phyloP scores from a whole-genome alignment of 2,113 vertebrate species.

The Marmota monax region DNA sequence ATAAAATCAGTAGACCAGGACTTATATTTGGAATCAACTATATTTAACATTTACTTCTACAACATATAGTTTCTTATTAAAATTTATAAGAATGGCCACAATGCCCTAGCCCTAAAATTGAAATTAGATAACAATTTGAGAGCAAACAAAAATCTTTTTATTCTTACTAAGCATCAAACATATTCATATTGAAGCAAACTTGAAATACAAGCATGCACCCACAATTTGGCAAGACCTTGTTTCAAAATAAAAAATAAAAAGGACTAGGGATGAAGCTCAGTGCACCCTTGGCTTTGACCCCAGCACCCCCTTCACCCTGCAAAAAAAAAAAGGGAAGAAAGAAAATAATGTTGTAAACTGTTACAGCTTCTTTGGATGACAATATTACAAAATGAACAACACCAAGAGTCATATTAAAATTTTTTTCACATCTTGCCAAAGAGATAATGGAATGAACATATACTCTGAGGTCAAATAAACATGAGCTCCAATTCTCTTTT shows the following conservation, averaged over 20 bases:
- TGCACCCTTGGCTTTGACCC: too few species aligned
- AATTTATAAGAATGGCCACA: neutral
- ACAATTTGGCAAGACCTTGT: too few species aligned
- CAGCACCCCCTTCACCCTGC: too few species aligned
- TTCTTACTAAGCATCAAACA: conserved; percentile 20
- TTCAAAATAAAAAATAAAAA: too few species aligned
- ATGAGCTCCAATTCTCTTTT: neutral
- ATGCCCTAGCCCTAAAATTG: neutral
- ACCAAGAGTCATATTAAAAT: neutral
- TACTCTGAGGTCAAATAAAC: neutral
- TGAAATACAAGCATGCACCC: neutral
- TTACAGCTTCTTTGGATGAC: neutral
- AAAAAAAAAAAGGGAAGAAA: too few species aligned
- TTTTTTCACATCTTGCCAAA: neutral
- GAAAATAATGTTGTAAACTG: neutral
- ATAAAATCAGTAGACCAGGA: neutral
- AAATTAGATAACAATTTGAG: neutral
- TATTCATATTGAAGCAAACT: neutral
- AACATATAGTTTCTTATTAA: neutral
- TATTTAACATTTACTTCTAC: neutral
- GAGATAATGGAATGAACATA: neutral
- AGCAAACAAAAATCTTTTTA: neutral
- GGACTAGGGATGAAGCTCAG: too few species aligned
- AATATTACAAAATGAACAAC: neutral
- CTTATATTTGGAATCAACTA: neutral